These are phyloP conservation scores for Muscina levida DNA, from an alignment of 2,888 invertebrate genomes.

Conservation along the genomic window DNA sequence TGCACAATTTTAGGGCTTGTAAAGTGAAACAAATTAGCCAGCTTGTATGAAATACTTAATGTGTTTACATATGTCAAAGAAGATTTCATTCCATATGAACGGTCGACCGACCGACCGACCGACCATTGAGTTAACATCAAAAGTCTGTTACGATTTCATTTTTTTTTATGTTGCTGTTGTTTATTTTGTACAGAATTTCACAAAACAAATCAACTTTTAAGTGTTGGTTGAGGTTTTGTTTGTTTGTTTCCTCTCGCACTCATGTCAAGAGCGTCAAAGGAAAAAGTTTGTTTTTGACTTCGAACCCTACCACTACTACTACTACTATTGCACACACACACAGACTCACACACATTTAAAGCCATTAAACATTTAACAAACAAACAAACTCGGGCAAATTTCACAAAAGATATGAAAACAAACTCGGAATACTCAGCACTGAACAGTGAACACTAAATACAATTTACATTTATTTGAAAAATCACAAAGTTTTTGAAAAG, in stretches of 20 bases:
- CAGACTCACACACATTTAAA: no score
- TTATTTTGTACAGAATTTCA: constrained; percentile 12
- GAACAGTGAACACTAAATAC: constrained; percentile 22
- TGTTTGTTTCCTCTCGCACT: neutral
- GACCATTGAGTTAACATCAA: no score
- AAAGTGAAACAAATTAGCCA: constrained; percentile 21
- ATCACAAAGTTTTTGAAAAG: constrained; percentile 40
- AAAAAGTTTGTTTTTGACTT: constrained; percentile 35
- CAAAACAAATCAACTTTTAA: constrained; percentile 20
- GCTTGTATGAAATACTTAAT: neutral
- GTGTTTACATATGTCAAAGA: neutral
- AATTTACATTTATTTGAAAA: constrained; percentile 42
- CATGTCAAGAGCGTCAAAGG: constrained; percentile 10
- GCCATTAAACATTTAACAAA: constrained; percentile 41
- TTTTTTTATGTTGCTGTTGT: constrained; percentile 17
- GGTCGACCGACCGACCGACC: neutral
- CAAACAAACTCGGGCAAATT: no score
- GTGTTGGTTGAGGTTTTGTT: constrained; percentile 15
- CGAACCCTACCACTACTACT: constrained; percentile 39
- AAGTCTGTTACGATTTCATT: neutral
- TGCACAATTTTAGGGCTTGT: neutral
- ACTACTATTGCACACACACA: constrained; percentile 35
- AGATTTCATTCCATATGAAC: neutral
- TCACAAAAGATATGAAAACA: no score
- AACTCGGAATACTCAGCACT: neutral